Evolutionary conservation across 2,797 vertebrate genomes (phyloP), one percentile per base, ranked within the genome.

Genomic region (Chiroxiphia lanceolata): DNA sequence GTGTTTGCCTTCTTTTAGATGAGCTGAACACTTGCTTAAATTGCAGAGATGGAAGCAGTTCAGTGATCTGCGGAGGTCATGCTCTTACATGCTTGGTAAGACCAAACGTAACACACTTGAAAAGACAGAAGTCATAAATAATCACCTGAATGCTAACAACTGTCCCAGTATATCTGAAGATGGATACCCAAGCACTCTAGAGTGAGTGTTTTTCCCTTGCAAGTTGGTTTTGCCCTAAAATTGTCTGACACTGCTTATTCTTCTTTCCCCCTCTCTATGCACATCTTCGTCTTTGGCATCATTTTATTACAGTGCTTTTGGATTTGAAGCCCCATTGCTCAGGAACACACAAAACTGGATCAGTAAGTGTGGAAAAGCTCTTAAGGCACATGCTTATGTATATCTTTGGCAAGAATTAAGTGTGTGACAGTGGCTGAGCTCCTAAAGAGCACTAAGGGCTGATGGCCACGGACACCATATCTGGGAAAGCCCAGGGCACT

Each of bases 371-470:
- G 23, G 23, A 22, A 45, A 25, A 33, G 29, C 23, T 16, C 1
- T 1, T 5, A 31, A 20, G 14, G 15, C 11, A 11, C 57, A 6
- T 6, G 0, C 2, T 3, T 5, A 7, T 1, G 10, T 3, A 17
- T 10, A 22, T 5, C 6, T 15, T 17, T 19, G 51, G 22, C 14
- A 21, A 54, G 36, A 51, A 15, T 7, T 3, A 17, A 17, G 5
- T 0, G 7, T 3, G 67, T 9, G 8, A 18, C 0, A 3, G 29
- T 1, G 36, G 42, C 15, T 3, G 2, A 53, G 20, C 19, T 13
- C 2, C 3, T 20, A 3, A n/a, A 10, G 13, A 11, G 19, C 4
- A 27, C 2, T 7, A n/a, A 29, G 2, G 26, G 26, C 15, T 10
- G n/a, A 36, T 26, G n/a, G 25, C 29, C 70, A 8, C 2, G 1